These are phyloP conservation scores for Caranx ignobilis DNA, from an alignment of 2,113 vertebrate species.

Conservation along the genomic window DNA sequence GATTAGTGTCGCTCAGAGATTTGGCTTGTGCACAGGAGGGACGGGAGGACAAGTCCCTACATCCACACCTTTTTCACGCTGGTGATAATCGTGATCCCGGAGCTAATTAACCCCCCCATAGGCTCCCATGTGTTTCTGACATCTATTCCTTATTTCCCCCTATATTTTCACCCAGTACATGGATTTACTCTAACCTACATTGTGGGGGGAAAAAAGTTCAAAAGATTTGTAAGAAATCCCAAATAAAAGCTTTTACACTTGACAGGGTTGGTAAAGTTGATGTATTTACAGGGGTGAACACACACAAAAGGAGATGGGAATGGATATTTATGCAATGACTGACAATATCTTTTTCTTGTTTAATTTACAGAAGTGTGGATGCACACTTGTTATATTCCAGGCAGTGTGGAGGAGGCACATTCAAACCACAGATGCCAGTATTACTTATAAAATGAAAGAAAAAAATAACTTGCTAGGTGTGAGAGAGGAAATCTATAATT, in stretches of 20 bases:
- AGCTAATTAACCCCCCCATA: conserved; percentile 31
- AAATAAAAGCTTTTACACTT: not conserved
- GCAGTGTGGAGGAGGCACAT: too few relatives aligned
- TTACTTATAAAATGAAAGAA: not conserved
- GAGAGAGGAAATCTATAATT: not conserved
- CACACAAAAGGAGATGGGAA: not conserved
- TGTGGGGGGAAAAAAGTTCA: not conserved
- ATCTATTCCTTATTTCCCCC: not conserved
- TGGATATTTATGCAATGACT: not conserved
- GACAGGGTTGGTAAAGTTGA: not conserved
- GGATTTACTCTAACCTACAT: not conserved
- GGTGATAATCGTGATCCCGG: conserved; percentile 65
- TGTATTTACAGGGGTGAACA: not conserved
- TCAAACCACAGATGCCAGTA: not conserved
- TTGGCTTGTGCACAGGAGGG: conserved; percentile 62
- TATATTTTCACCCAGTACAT: not conserved
- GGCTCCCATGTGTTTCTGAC: not conserved
- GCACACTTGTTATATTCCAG: not conserved
- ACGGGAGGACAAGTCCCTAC: conserved; percentile 51
- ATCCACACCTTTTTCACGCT: conserved; percentile 58
- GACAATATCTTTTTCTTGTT: not conserved
- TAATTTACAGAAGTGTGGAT: not conserved
- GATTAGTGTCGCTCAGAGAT: conserved; percentile 81
- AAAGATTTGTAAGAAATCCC: not conserved
- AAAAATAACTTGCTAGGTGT: too few relatives aligned